Conservation (phyloP, 2,888 invertebrate species). For the Acanthoscelides obtectus region DNA sequence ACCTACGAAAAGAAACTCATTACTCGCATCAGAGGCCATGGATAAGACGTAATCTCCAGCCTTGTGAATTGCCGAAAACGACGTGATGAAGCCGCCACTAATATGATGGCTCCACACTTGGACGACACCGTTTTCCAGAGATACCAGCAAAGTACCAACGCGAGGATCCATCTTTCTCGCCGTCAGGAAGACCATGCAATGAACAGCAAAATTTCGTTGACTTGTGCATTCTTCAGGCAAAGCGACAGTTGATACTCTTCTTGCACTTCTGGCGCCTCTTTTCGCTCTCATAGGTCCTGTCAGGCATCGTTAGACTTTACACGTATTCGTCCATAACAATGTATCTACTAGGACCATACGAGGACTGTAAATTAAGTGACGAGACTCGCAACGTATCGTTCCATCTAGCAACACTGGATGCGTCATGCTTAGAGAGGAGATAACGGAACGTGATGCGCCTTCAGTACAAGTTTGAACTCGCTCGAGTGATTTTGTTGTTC, state of each 20-base stretch:
- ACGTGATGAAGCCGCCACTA: slow-evolving; percentile 63
- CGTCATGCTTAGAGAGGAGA: too few species aligned
- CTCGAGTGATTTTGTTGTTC: too few species aligned
- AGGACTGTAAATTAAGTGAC: too few species aligned
- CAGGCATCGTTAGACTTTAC: too few species aligned
- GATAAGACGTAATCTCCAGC: slow-evolving; percentile 63
- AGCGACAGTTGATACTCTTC: slow-evolving; percentile 46
- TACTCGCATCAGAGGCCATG: slow-evolving; percentile 65
- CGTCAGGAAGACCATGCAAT: slow-evolving; percentile 63
- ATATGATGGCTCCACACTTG: slow-evolving; percentile 81
- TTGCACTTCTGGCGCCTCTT: slow-evolving; percentile 20
- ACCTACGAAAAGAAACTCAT: slow-evolving; percentile 70
- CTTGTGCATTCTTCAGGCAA: slow-evolving; percentile 46
- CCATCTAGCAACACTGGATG: too few species aligned
- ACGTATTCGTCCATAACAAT: too few species aligned
- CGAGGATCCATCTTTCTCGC: slow-evolving; percentile 51
- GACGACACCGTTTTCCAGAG: slow-evolving; percentile 69
- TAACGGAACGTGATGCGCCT: too few species aligned
- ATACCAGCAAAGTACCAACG: slow-evolving; percentile 63
- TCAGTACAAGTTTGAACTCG: too few species aligned
- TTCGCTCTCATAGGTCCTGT: not conserved
- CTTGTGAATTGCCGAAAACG: slow-evolving; percentile 67
- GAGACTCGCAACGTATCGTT: too few species aligned
- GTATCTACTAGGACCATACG: too few species aligned
- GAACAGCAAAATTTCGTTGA: slow-evolving; percentile 56